phyloP scores from a whole-genome alignment of 2,113 vertebrate species.

The Crotophaga sulcirostris region DNA sequence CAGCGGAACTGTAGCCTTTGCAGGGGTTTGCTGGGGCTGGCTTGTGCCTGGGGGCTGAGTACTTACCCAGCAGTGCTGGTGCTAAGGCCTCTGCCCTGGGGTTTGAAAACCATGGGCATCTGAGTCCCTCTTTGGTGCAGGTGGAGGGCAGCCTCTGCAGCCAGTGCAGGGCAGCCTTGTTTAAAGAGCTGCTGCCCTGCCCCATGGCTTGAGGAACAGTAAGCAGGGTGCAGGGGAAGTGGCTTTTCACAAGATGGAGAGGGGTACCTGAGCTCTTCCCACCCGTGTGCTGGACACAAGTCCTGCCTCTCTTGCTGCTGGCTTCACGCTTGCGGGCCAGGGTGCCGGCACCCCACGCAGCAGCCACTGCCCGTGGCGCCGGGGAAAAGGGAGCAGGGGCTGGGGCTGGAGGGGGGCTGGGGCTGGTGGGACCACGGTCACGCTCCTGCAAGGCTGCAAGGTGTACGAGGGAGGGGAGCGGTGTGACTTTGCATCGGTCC shows the following conservation, averaged over 20 bases:
- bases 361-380: not conserved
- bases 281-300: not conserved
- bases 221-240: rapidly evolving
- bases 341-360: not conserved
- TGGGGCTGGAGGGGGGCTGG: not conserved
- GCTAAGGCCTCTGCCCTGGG: not conserved
- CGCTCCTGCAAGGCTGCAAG: not conserved
- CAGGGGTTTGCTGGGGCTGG: not conserved
- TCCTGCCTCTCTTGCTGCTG: not conserved
- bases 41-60: not conserved
- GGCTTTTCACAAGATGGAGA: not conserved
- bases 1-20: not conserved
- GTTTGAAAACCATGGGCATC: not conserved
- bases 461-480: not conserved
- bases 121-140: not conserved
- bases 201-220: not conserved
- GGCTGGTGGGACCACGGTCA: not conserved
- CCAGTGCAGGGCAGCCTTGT: not conserved
- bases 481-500: not conserved
- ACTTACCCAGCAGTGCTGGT: not conserved
- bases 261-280: not conserved
- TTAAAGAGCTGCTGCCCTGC: not conserved
- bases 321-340: not conserved
- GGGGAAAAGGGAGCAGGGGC: not conserved
- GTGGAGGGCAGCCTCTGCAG: not conserved